These are phyloP conservation scores for Neosilurus mollespiculum DNA, from an alignment of 2,797 vertebrate species.

Conservation along the genomic window DNA sequence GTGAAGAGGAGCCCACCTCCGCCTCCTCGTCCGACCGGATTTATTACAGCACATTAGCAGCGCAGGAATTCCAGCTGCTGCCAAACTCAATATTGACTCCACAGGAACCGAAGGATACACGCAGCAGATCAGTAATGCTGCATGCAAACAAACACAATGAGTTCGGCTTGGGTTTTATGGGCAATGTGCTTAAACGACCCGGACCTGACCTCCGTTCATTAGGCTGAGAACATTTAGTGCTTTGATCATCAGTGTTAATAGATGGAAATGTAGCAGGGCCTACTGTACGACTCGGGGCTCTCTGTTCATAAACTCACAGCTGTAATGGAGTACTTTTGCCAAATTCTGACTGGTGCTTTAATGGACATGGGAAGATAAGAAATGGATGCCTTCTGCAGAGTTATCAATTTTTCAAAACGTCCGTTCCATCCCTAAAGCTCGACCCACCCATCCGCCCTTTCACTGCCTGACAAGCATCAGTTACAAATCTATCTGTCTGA, in stretches of 20 bases:
- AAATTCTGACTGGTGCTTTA: constrained; percentile 15
- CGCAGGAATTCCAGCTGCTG: constrained; percentile 50
- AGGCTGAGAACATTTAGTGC: background rate
- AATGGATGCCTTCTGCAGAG: constrained; percentile 29
- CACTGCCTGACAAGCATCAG: constrained; percentile 20
- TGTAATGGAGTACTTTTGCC: background rate
- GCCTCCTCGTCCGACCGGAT: constrained; percentile 47
- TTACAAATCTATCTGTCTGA: constrained; percentile 5
- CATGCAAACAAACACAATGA: constrained; percentile 38
- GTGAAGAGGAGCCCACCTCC: constrained; percentile 41
- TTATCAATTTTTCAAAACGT: constrained; percentile 35
- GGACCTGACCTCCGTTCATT: constrained; percentile 1
- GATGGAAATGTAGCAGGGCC: background rate
- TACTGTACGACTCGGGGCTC: constrained; percentile 8
- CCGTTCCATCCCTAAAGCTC: constrained; percentile 19
- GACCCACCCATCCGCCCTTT: constrained; percentile 20
- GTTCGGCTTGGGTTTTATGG: constrained; percentile 13
- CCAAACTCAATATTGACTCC: constrained; percentile 56
- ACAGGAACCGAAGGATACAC: constrained; percentile 42
- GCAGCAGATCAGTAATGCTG: constrained; percentile 41
- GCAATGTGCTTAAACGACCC: background rate
- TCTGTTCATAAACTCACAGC: constrained; percentile 1
- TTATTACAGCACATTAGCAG: constrained; percentile 49
- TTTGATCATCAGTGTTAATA: constrained; percentile 14
- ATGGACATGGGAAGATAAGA: constrained; percentile 22